phyloP scores from a whole-genome alignment of 2,797 vertebrate species.

The Lagocephalus sceleratus region DNA sequence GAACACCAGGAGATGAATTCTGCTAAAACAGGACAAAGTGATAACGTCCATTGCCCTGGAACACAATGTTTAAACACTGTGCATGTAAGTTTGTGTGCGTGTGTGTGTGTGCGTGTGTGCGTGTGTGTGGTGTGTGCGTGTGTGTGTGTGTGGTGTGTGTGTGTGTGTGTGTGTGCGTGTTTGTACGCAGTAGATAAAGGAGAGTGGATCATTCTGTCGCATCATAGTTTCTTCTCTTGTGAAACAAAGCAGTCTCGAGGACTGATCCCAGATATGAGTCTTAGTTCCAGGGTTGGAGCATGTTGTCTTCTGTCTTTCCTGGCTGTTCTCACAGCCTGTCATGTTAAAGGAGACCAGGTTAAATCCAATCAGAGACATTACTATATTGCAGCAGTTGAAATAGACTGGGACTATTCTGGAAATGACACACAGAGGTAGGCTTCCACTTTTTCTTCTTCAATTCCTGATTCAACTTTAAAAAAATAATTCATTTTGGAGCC shows the following conservation, averaged over 20 bases:
- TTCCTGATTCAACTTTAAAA: neutral
- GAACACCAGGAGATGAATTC: too few species aligned
- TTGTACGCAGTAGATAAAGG: constrained; percentile 66
- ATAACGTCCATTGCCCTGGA: constrained; percentile 57
- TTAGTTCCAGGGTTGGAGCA: constrained; percentile 36
- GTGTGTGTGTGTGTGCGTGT: constrained; percentile 15
- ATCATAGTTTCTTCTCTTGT: constrained; percentile 39
- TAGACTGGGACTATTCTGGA: constrained; percentile 74
- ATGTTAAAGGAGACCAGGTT: constrained; percentile 22
- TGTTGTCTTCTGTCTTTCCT: constrained; percentile 45
- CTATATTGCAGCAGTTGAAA: constrained; percentile 77
- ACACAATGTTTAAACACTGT: constrained; percentile 50
- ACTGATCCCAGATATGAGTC: constrained; percentile 65
- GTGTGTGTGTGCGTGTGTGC: constrained; percentile 30
- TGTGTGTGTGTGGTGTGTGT: constrained; percentile 17
- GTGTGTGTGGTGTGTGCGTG: constrained; percentile 13
- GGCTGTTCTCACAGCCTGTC: constrained; percentile 37
- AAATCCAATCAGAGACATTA: constrained; percentile 67
- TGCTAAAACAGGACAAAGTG: constrained; percentile 6
- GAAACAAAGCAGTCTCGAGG: constrained; percentile 30
- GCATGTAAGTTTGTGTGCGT: constrained; percentile 24
- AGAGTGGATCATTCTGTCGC: constrained; percentile 39
- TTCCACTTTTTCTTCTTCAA: neutral
- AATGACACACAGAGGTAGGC: constrained; percentile 60
- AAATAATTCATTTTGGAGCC: too few species aligned